Conservation (phyloP, 2,797 vertebrate species). For the Garrulus glandarius region DNA sequence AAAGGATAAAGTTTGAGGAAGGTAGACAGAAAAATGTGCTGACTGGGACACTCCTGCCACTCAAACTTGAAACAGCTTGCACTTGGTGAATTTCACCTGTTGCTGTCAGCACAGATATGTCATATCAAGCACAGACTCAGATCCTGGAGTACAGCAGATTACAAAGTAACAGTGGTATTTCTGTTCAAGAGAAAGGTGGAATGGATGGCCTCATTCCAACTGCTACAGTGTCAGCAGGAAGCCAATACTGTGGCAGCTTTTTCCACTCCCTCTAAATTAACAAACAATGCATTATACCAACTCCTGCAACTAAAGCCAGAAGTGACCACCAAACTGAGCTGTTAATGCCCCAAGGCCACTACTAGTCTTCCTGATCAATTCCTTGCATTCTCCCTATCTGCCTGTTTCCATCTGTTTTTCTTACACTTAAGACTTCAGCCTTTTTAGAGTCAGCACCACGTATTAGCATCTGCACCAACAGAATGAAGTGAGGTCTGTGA, state of each 20-base stretch:
- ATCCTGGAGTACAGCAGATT: not conserved
- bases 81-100: not conserved
- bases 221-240: not conserved
- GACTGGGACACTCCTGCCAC: not conserved
- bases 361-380: not conserved
- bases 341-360: not conserved
- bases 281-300: not conserved
- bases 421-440: not conserved
- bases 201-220: not conserved
- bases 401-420: not conserved
- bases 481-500: not conserved
- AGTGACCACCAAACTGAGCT: not conserved
- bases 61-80: not conserved
- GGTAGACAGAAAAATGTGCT: not conserved
- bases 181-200: not conserved
- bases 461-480: not conserved
- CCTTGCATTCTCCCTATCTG: not conserved
- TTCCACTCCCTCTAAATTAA: not conserved
- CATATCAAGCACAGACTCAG: not conserved
- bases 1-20: not conserved
- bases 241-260: not conserved
- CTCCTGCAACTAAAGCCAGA: not conserved
- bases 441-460: not conserved
- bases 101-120: not conserved
- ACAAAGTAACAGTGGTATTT: not conserved